These are phyloP conservation scores for Cygnus olor DNA, from an alignment of 2,797 vertebrate species.

Conservation along the genomic window DNA sequence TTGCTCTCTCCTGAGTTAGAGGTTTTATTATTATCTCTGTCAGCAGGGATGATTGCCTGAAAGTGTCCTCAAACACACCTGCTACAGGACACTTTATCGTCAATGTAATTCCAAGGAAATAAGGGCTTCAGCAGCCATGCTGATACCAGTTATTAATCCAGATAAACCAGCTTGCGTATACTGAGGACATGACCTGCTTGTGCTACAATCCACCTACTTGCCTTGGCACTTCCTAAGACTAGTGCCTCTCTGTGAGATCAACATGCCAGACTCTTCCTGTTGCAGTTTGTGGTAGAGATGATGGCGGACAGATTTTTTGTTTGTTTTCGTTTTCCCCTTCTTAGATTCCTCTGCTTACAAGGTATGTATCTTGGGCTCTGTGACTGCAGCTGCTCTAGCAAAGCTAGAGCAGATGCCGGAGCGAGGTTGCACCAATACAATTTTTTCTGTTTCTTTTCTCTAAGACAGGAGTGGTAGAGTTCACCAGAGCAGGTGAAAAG, in stretches of 20 bases:
- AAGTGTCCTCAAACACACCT: background rate
- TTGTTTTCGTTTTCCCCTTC: background rate
- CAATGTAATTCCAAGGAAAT: conserved; percentile 2
- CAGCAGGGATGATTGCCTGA: background rate
- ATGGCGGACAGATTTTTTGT: background rate
- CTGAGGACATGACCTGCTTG: background rate
- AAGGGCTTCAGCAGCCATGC: background rate
- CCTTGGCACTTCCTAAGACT: background rate
- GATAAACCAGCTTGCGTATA: background rate
- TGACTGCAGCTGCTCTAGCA: background rate
- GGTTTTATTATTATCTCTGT: background rate
- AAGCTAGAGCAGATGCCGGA: background rate
- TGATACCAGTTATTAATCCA: background rate
- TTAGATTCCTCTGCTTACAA: background rate
- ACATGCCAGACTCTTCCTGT: background rate
- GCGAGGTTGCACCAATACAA: background rate
- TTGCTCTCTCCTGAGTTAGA: background rate
- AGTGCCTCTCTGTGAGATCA: background rate
- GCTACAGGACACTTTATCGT: background rate
- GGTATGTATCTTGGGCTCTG: background rate
- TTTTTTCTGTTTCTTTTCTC: background rate
- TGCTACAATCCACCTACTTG: background rate
- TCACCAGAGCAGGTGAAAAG: background rate
- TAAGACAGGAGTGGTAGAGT: background rate
- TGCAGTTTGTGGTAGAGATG: background rate